Base-by-base conservation (phyloP, 2,888 invertebrate genomes). In the Pelosia muscerda region DNA sequence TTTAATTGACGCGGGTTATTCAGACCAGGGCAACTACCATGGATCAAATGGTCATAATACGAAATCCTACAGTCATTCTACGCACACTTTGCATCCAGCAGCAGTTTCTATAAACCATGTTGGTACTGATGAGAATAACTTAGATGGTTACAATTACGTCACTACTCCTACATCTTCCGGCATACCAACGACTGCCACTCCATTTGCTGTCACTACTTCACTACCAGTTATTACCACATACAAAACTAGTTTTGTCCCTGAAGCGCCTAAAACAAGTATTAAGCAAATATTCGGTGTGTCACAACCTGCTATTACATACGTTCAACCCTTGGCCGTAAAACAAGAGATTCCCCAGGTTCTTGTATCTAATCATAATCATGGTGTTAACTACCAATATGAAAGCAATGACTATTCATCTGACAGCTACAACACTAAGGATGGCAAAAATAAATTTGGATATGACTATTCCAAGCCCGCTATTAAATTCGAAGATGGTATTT, bases 111-210 rank as follows among this genome's bases (percentile, higher is more conserved):
- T 95, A 62, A 92, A 85, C 34, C 93, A 94, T 67, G 79, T 88
- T 25, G 94, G 94, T 23, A 91, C 93, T 55, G 91, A 91, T 53
- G 84, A 76, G 31, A 85, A 90, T 58, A 94, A 93, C 69, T 75
- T 88, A 9, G 91, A 91, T 66, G 92, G 91, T 3, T 94, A 92
- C 66, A 85, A 84, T 69, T 92, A 84, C 59, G 90, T 88, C 3
- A 94, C 94, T 2, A 94, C 89, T 2, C 93, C 94, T 15, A 93
- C 92, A 1, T 91, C 94, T 34, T 94, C 94, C 28, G 93, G 90
- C 13, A 81, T 93, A 31, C 92, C 94, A 2, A 94, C 94, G 9
- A 94, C 94, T 22, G 90, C 92, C 4, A 92, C 90, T 53, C 94
- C 94, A 0, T 88, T 91, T 54, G 90, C 92, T 28, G 88, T 90